Evolutionary conservation across 30 jellyfish, hydroid and myxozoan species (phyloP).

Genomic region (Aurelia aurita): DNA sequence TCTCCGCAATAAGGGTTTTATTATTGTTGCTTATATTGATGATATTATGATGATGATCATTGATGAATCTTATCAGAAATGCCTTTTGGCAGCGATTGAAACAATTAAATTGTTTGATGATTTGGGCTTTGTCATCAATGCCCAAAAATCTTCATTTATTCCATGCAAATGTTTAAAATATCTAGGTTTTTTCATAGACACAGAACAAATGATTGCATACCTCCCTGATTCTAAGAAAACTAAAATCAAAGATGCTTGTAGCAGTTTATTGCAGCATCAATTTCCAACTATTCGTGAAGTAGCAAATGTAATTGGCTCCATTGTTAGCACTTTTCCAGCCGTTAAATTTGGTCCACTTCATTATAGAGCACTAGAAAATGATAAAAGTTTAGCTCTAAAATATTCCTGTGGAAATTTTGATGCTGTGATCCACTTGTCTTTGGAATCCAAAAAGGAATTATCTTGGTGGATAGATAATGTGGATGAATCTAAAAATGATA

Average conservation of each 20-base stretch:
- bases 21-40: too few species aligned
- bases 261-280: neutral
- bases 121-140: constrained; percentile 27
- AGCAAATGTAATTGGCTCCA: constrained; percentile 4
- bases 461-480: constrained; percentile 47
- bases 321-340: constrained; percentile 38
- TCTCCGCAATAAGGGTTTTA: too few species aligned
- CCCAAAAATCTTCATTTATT: constrained; percentile 14
- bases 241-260: neutral
- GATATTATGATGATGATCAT: too few species aligned
- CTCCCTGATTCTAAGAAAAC: neutral
- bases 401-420: constrained; percentile 24
- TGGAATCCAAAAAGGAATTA: neutral
- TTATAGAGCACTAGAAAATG: constrained; percentile 31
- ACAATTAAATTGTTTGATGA: neutral
- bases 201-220: constrained; percentile 10
- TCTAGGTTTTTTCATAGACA: constrained; percentile 16
- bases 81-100: too few species aligned
- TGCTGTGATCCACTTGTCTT: neutral
- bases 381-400: neutral
- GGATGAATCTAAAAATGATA: constrained; percentile 16
- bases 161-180: constrained; percentile 17
- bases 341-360: constrained; percentile 43
- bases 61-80: too few species aligned
- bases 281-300: neutral